A percentile compares a stretch with the other conserved stretches of the same genome.
These are phyloP conservation scores for Notolabrus celidotus DNA, from an alignment of 2,797 vertebrate species.

Conservation along the genomic window DNA sequence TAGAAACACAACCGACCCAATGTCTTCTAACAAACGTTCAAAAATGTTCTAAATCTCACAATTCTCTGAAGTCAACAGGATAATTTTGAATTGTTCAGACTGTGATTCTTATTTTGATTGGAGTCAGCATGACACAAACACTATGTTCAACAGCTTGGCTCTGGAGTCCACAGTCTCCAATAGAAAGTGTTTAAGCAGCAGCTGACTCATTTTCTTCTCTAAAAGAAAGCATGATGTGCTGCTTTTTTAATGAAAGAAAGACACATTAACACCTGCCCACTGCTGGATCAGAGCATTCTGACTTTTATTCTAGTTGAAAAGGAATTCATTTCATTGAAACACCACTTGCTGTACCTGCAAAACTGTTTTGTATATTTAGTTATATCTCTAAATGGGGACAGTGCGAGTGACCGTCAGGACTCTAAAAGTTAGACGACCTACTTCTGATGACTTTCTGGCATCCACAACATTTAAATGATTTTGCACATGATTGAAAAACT, in stretches of 20 bases:
- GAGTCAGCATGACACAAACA: not conserved
- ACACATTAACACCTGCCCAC: slow-evolving; percentile 1
- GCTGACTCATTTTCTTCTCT: slow-evolving; percentile 2
- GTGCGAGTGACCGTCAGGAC: too few species aligned
- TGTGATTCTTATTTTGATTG: not conserved
- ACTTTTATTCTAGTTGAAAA: not conserved
- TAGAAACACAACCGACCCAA: too few species aligned
- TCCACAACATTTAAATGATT: not conserved
- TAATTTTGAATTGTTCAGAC: not conserved
- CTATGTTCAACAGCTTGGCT: not conserved
- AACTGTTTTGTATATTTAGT: not conserved
- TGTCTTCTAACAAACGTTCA: not conserved
- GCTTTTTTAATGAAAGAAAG: not conserved
- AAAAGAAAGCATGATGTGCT: not conserved
- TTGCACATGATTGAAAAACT: too few species aligned
- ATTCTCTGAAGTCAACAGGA: not conserved
- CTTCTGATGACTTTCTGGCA: not conserved
- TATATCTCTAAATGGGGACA: not conserved
- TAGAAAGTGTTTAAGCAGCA: not conserved
- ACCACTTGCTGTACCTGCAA: not conserved
- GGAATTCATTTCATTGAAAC: slow-evolving; percentile 2
- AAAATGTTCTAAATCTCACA: not conserved
- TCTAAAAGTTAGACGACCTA: too few species aligned
- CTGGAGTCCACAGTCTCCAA: not conserved
- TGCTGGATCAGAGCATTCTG: not conserved